phyloP scores from a whole-genome alignment of 2,888 invertebrate species.

The Cantharis flavilabris region DNA sequence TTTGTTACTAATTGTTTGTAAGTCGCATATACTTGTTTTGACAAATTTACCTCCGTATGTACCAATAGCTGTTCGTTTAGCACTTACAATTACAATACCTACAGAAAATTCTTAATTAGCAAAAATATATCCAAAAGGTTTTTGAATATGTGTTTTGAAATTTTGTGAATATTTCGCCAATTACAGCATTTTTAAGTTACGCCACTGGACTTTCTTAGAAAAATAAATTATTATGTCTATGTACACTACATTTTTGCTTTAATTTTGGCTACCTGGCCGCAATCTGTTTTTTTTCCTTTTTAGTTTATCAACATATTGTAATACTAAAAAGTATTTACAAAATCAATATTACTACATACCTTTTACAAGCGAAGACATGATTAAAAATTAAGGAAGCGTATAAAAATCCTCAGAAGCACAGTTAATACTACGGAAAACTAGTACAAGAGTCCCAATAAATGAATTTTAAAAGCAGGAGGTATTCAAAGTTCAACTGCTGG shows the following conservation, averaged over 20 bases:
- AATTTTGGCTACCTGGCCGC: too few relatives aligned
- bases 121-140: background rate
- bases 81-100: conserved; percentile 92
- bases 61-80: conserved; percentile 96
- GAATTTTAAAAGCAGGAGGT: background rate
- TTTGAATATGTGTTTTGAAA: background rate
- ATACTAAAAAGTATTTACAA: background rate
- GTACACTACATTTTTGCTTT: background rate
- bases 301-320: background rate
- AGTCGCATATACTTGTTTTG: conserved; percentile 73
- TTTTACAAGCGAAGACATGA: conserved; percentile 58
- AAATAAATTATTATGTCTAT: background rate
- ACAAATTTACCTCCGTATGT: conserved; percentile 87
- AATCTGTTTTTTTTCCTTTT: too few relatives aligned
- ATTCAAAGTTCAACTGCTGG: background rate
- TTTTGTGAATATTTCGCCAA: background rate
- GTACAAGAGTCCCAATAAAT: background rate
- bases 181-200: background rate
- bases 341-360: conserved; percentile 42
- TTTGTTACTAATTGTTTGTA: conserved; percentile 80
- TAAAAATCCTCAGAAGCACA: background rate
- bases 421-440: background rate
- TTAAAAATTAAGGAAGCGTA: conserved; percentile 32
- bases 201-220: background rate
- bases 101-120: conserved; percentile 19